Conservation (phyloP, 2,888 invertebrate species). For the Caenorhabditis panamensis region DNA sequence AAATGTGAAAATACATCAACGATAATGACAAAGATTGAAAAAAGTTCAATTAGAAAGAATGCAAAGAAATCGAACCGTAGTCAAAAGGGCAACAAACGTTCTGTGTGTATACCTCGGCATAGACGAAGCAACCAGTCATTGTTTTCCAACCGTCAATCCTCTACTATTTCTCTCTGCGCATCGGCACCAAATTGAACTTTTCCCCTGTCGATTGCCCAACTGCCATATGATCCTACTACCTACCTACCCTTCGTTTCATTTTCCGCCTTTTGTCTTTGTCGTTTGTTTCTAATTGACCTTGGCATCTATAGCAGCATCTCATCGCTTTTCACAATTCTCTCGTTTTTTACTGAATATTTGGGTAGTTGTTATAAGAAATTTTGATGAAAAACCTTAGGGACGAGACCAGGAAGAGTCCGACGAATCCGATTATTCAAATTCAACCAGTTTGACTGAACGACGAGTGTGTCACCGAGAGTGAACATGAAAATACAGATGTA, state of each 20-base stretch:
- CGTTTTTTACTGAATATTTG: background rate
- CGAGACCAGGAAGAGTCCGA: constrained; percentile 31
- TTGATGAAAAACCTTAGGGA: background rate
- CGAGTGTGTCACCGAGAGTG: constrained; percentile 32
- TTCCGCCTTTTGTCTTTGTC: background rate
- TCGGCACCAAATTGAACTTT: constrained; percentile 8
- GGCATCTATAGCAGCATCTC: constrained; percentile 9
- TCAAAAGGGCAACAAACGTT: constrained; percentile 9
- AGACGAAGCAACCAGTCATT: constrained; percentile 39
- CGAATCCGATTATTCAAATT: constrained; percentile 58
- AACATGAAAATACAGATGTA: constrained; percentile 46
- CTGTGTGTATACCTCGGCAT: constrained; percentile 4
- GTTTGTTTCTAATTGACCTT: constrained; percentile 12
- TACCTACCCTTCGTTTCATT: background rate
- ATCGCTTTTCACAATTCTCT: background rate
- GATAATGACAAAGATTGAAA: too few species aligned
- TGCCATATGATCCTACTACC: constrained; percentile 28
- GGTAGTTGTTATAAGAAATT: background rate
- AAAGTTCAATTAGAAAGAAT: too few species aligned
- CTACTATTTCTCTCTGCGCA: constrained; percentile 19
- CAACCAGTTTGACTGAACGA: constrained; percentile 39
- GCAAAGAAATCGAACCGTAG: background rate
- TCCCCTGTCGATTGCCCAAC: constrained; percentile 9
- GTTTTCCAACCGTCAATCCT: constrained; percentile 32
- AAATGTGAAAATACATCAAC: too few species aligned